These are phyloP conservation scores for Mythimna impura DNA, from an alignment of 2,888 invertebrate species.

Conservation along the genomic window DNA sequence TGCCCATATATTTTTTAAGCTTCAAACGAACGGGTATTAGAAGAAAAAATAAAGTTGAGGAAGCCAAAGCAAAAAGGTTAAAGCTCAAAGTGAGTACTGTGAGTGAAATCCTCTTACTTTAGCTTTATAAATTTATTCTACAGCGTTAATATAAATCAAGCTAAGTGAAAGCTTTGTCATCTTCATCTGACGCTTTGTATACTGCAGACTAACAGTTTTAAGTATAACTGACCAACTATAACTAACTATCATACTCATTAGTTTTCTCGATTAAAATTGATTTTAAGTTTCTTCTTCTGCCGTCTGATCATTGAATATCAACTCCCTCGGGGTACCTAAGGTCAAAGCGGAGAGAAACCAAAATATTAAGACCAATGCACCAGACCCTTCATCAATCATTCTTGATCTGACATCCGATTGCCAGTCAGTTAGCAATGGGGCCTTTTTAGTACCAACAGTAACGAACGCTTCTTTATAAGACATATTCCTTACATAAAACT, in stretches of 20 bases:
- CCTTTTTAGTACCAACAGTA: not conserved
- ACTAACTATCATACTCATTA: not conserved
- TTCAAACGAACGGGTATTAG: not conserved
- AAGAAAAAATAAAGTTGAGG: constrained; percentile 14
- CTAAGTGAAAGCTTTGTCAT: constrained; percentile 31
- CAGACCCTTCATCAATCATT: not conserved
- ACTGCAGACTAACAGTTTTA: not conserved
- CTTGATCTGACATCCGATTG: not conserved
- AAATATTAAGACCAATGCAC: not conserved
- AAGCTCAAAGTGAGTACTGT: constrained; percentile 2
- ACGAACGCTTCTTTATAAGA: not conserved
- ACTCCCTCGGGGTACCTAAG: not conserved
- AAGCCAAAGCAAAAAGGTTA: constrained; percentile 31
- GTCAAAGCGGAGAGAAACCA: not conserved
- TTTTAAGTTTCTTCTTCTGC: not conserved
- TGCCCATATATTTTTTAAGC: not conserved
- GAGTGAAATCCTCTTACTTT: constrained; percentile 31
- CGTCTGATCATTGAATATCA: not conserved
- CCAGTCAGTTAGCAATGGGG: not conserved
- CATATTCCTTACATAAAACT: not conserved
- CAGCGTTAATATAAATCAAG: constrained; percentile 37
- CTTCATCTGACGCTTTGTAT: constrained; percentile 14
- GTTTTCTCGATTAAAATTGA: not conserved
- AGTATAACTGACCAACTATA: not conserved
- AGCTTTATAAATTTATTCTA: constrained; percentile 24